Conservation (phyloP, 2,113 vertebrate genomes). For the Thunnus maccoyii region DNA sequence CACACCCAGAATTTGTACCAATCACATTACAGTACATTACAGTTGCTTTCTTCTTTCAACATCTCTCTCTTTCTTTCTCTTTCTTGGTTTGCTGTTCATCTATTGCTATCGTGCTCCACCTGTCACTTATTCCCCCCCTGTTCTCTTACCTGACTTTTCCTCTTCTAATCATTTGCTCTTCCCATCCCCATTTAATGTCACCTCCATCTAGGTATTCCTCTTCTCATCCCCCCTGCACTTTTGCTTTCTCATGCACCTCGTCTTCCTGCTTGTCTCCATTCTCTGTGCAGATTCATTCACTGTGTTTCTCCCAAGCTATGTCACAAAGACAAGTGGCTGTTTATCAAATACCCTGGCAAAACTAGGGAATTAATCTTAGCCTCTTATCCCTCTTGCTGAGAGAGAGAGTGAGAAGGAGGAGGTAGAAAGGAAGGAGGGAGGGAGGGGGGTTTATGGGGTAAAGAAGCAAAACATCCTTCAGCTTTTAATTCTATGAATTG, state of each 20-base stretch:
- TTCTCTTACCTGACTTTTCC: neutral
- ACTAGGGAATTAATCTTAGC: conserved; percentile 75
- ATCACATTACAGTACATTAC: no score
- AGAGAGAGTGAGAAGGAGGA: conserved; percentile 4
- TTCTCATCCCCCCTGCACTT: neutral
- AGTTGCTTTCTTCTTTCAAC: neutral
- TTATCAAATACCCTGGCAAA: conserved; percentile 75
- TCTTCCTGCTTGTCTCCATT: conserved; percentile 1
- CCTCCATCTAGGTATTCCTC: conserved; percentile 3
- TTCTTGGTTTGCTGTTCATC: neutral
- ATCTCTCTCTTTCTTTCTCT: conserved; percentile 4
- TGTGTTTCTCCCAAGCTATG: conserved; percentile 57
- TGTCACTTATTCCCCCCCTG: neutral
- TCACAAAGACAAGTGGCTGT: conserved; percentile 78
- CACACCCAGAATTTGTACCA: no score
- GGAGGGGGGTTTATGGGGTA: neutral
- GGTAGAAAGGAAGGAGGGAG: neutral
- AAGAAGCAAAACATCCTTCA: conserved; percentile 67
- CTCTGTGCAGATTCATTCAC: conserved; percentile 60
- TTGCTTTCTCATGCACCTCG: neutral
- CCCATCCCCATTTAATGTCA: conserved; percentile 12
- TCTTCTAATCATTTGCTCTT: conserved; percentile 23
- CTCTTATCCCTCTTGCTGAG: conserved; percentile 49
- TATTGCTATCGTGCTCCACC: neutral
- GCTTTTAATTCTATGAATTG: conserved; percentile 77